Conservation (phyloP, 2,888 invertebrate species). For the Tetanocera ferruginea region DNA sequence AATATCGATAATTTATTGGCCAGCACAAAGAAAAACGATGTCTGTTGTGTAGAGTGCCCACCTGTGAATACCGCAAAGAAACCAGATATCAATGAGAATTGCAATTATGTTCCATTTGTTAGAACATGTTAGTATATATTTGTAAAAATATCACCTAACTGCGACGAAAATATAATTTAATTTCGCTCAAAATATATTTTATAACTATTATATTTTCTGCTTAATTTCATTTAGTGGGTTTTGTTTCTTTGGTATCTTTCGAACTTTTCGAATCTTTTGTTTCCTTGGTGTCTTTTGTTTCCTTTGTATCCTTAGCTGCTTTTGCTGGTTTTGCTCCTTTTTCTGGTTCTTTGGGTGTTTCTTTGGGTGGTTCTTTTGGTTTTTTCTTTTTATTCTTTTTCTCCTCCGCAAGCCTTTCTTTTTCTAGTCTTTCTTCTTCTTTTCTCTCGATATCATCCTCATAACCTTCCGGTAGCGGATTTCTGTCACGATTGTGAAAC, state of each 20-base stretch:
- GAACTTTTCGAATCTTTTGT: too few species aligned
- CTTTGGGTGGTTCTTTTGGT: constrained; percentile 17
- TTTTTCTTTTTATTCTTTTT: background rate
- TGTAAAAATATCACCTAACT: background rate
- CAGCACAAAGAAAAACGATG: constrained; percentile 62
- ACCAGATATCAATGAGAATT: constrained; percentile 56
- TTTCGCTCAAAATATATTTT: background rate
- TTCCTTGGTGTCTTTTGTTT: constrained; percentile 42
- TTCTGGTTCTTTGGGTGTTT: background rate
- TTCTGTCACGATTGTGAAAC: constrained; percentile 85
- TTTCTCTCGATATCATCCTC: constrained; percentile 54
- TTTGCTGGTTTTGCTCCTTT: background rate
- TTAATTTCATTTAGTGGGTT: too few species aligned
- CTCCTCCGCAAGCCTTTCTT: background rate
- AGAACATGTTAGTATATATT: constrained; percentile 56
- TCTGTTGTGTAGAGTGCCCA: constrained; percentile 66
- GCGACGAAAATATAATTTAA: background rate
- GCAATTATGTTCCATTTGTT: constrained; percentile 57
- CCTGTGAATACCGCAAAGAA: constrained; percentile 59
- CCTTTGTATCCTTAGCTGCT: constrained; percentile 36
- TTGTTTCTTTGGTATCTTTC: too few species aligned
- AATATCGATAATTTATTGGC: constrained; percentile 64
- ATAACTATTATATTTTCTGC: too few species aligned
- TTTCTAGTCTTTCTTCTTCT: background rate
- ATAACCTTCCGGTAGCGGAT: constrained; percentile 83